phyloP scores from a whole-genome alignment of 1,140 invertebrate genomes.

The Eupristina koningsbergeri region DNA sequence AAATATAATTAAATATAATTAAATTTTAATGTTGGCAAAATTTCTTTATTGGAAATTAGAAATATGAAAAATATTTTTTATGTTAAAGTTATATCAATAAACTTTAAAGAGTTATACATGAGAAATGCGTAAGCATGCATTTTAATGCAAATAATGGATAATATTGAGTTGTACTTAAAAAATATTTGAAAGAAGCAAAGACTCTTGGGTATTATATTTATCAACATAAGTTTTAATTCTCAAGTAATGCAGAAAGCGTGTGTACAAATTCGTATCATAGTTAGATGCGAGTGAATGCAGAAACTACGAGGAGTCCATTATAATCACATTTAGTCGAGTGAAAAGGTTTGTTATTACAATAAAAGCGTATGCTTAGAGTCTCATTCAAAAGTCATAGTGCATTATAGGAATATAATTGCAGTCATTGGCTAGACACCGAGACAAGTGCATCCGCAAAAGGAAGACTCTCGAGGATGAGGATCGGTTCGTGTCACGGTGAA shows the following conservation, averaged over 20 bases:
- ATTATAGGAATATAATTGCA: conserved; percentile 8
- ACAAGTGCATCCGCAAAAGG: conserved; percentile 30
- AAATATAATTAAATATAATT: too few species aligned
- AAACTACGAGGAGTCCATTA: conserved; percentile 21
- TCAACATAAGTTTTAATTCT: not conserved
- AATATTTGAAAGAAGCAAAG: too few species aligned
- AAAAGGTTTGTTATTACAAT: conserved; percentile 20
- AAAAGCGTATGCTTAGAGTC: conserved; percentile 18
- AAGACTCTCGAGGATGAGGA: not conserved
- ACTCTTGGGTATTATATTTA: too few species aligned
- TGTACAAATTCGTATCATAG: too few species aligned
- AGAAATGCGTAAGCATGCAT: too few species aligned
- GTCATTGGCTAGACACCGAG: conserved; percentile 24
- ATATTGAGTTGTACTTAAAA: too few species aligned
- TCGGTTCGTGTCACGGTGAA: not conserved
- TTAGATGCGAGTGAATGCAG: conserved; percentile 18
- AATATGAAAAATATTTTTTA: too few species aligned
- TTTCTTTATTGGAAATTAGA: too few species aligned
- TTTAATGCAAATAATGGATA: too few species aligned
- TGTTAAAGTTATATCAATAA: too few species aligned
- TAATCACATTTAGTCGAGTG: not conserved
- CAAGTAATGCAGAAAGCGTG: not conserved
- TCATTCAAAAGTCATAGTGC: not conserved
- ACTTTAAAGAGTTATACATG: too few species aligned
- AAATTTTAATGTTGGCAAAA: too few species aligned